Evolutionary conservation across 1,140 invertebrate genomes (phyloP).

Genomic region (Drosophila miranda): DNA sequence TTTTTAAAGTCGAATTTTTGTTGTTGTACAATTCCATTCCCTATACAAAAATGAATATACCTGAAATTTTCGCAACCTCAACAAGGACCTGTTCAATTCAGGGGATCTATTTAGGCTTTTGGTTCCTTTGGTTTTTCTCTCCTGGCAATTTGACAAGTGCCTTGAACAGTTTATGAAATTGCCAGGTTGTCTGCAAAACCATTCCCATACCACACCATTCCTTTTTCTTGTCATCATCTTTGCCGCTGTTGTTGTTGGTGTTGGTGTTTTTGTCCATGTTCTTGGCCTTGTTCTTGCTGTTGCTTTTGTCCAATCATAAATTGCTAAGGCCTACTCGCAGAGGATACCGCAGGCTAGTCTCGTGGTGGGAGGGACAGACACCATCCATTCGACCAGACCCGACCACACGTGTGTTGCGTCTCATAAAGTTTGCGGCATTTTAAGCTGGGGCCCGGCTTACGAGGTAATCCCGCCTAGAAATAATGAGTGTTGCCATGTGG

Average conservation of each 20-base stretch:
- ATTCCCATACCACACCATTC: conserved; percentile 12
- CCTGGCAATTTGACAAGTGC: conserved; percentile 75
- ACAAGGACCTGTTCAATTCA: conserved; percentile 27
- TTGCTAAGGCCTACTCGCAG: conserved; percentile 63
- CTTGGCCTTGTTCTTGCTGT: conserved; percentile 4
- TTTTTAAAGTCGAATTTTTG: too few species aligned
- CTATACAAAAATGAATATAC: not conserved
- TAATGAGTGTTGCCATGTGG: conserved; percentile 72
- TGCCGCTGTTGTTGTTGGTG: conserved; percentile 23
- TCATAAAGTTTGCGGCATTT: conserved; percentile 79
- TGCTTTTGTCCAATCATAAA: conserved; percentile 67
- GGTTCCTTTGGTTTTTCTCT: conserved; percentile 15
- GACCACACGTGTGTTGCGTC: conserved; percentile 71
- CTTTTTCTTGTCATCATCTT: conserved; percentile 41
- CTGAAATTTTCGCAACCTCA: not conserved
- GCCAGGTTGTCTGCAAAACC: conserved; percentile 71
- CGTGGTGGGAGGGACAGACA: not conserved
- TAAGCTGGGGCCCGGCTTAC: conserved; percentile 71
- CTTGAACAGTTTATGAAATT: conserved; percentile 74
- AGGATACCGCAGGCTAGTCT: conserved; percentile 27
- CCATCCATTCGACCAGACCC: not conserved
- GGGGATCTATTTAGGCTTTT: conserved; percentile 7
- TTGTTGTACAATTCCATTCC: too few species aligned
- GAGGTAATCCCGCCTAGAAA: conserved; percentile 73
- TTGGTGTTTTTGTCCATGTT: not conserved